phyloP scores from a whole-genome alignment of 35 echinoderm and acorn worm genomes.

The Lytechinus pictus region DNA sequence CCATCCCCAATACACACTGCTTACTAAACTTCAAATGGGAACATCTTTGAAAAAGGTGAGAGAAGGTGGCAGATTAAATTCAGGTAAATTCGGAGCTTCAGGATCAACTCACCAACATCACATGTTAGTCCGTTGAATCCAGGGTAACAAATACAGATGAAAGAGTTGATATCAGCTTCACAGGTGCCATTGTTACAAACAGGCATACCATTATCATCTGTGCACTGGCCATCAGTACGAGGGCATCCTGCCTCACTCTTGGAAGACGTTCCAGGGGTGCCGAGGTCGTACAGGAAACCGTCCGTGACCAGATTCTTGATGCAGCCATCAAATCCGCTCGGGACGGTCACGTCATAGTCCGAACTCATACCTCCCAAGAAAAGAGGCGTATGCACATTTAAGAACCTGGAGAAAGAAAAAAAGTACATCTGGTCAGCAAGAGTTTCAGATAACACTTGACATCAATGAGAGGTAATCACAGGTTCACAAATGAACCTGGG shows the following conservation, averaged over 20 bases:
- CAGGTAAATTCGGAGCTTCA: no score
- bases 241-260: conserved; percentile 78
- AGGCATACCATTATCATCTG: conserved; percentile 30
- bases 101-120: conserved; percentile 58
- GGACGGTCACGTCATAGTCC: not conserved
- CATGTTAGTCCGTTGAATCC: conserved; percentile 78
- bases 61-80: no score
- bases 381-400: conserved; percentile 85
- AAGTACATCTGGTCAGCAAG: not conserved
- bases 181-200: conserved; percentile 87
- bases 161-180: conserved; percentile 59
- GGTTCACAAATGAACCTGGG: not conserved
- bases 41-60: no score
- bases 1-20: no score
- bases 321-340: conserved; percentile 76
- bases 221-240: conserved; percentile 64
- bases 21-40: no score
- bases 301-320: conserved; percentile 84
- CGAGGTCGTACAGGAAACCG: conserved; percentile 85
- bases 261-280: conserved; percentile 7
- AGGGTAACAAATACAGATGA: conserved; percentile 82
- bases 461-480: not conserved
- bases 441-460: not conserved
- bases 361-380: conserved; percentile 78
- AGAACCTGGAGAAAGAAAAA: conserved; percentile 56